Evolutionary conservation across 2,113 vertebrate genomes (phyloP), one percentile per base, ranked within the genome.

Genomic region (Candoia aspera): DNA sequence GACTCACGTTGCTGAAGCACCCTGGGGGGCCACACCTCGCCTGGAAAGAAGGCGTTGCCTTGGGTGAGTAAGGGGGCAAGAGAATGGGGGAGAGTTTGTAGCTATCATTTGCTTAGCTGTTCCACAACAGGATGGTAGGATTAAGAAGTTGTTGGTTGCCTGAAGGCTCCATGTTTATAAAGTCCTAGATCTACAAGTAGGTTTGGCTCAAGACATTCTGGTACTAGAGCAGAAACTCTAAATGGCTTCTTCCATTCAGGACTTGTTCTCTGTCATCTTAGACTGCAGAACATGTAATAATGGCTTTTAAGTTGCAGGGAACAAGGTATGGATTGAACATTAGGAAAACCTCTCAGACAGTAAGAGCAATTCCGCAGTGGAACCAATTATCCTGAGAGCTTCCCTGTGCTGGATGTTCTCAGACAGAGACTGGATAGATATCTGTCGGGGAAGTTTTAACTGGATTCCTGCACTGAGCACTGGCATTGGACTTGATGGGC

Each of bases 21-120:
- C 97, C 21, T 97, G 97, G 97, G 97, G 97, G n/a, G 88, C 93
- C 87, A 96, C 97, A 6, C 96, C 97, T n/a, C 95, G 92, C 57
- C 96, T 95, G 92, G 97, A 97, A 57, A 96, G 95, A 91, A 97
- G 97, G 86, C 93, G 95, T 54, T 96, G 96, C 91, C 93, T 96
- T 92, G 96, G 97, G 97, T 97, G 86, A 96, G 97, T 91, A 17
- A 53, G 11, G 15, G 13, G 19, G 53, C 23, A 17, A 10, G 10
- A 54, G 49, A 26, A 15, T 42, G 11, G n/a, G 19, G 21, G 0
- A 11, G 3, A 26, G 19, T 55, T 37, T 88, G 57, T 37, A n/a
- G 6, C 46, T 12, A 21, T 84, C 8, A 49, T 53, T 19, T 84
- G 29, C 24, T 53, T 24, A 26, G 1, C 9, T 92, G 29, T 21